Conservation (phyloP, 2,113 vertebrate species). For the Python bivittatus region DNA sequence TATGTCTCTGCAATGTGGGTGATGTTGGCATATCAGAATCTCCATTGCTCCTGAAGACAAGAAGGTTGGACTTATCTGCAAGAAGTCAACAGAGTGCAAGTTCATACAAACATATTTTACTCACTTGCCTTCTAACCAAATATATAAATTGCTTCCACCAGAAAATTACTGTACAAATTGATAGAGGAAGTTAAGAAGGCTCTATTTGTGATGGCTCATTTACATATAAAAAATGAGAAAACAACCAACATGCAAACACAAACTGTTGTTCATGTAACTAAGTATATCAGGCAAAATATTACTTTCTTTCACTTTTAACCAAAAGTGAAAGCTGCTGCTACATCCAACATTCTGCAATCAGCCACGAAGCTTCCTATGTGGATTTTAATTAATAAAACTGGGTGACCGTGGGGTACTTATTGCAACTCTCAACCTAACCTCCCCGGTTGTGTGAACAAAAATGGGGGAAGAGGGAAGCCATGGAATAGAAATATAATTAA, state of each 20-base stretch:
- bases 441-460: neutral
- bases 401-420: neutral
- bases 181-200: neutral
- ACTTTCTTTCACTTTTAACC: neutral
- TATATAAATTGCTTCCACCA: neutral
- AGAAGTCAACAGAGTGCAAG: slow-evolving; percentile 2
- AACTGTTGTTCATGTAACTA: neutral
- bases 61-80: slow-evolving; percentile 92
- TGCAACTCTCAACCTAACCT: neutral
- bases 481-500: neutral
- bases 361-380: neutral
- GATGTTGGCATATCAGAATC: slow-evolving; percentile 80
- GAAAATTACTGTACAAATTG: neutral
- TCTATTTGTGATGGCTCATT: neutral
- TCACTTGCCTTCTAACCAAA: neutral
- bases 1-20: slow-evolving; percentile 84
- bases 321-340: neutral
- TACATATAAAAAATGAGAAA: neutral
- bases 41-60: slow-evolving; percentile 88
- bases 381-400: neutral
- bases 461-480: neutral
- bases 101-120: neutral
- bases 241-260: neutral
- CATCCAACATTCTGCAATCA: neutral
- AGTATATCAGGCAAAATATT: neutral